phyloP scores from a whole-genome alignment of 2,888 invertebrate genomes.

The Aelia acuminata region DNA sequence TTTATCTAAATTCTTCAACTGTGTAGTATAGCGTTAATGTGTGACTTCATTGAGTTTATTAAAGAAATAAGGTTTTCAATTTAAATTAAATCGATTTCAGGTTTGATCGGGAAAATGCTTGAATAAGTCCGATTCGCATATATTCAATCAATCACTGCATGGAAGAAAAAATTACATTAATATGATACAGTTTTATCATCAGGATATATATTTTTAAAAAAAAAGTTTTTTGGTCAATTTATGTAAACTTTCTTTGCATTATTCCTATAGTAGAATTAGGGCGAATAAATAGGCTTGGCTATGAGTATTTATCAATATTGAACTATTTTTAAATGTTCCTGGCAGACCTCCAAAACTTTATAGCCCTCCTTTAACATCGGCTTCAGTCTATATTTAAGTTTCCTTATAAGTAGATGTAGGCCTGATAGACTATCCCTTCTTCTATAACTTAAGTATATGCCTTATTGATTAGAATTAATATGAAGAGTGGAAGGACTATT shows the following conservation, averaged over 20 bases:
- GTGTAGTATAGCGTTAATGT: not conserved
- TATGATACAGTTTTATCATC: not conserved
- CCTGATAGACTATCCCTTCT: not conserved
- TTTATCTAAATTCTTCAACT: not conserved
- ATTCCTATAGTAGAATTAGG: not conserved
- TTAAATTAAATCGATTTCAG: not conserved
- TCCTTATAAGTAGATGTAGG: not conserved
- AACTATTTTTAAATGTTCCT: conserved; percentile 15
- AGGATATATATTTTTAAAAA: not conserved
- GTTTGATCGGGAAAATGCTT: not conserved
- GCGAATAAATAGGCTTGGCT: not conserved
- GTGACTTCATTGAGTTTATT: not conserved
- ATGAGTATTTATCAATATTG: not conserved
- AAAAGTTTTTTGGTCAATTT: not conserved
- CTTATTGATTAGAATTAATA: not conserved
- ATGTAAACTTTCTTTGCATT: not conserved
- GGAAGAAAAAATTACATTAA: not conserved
- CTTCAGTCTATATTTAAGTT: not conserved
- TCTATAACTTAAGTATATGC: not conserved
- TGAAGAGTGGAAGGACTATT: not conserved
- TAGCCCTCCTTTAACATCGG: not conserved
- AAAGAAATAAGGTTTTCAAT: not conserved
- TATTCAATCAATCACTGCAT: not conserved
- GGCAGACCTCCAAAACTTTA: conserved; percentile 19
- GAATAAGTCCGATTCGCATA: not conserved